phyloP scores from a whole-genome alignment of 2,888 invertebrate species.

The Acleris literana region DNA sequence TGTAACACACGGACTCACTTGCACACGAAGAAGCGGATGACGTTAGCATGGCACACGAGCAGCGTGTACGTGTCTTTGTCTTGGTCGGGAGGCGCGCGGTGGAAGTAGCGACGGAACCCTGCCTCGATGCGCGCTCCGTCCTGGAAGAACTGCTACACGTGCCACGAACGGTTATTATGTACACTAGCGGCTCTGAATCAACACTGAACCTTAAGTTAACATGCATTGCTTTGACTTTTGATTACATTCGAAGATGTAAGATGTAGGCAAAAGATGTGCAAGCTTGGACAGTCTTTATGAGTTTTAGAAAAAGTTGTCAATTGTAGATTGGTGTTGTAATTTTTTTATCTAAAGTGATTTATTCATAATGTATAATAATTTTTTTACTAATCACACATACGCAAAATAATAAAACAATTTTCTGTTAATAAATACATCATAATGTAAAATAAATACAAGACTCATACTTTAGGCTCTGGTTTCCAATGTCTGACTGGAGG shows the following conservation, averaged over 20 bases:
- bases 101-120: constrained; percentile 96
- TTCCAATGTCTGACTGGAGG: constrained; percentile 95
- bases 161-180: not conserved
- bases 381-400: too few species aligned
- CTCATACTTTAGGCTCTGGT: constrained; percentile 86
- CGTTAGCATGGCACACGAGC: constrained; percentile 98
- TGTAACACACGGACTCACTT: constrained; percentile 79
- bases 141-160: constrained; percentile 92
- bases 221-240: too few species aligned
- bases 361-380: too few species aligned
- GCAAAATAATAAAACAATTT: too few species aligned
- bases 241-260: too few species aligned
- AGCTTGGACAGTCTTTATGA: too few species aligned
- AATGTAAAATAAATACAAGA: constrained; percentile 23
- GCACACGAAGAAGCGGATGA: constrained; percentile 97
- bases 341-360: too few species aligned
- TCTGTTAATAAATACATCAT: not conserved
- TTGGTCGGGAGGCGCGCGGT: constrained; percentile 93
- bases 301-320: too few species aligned
- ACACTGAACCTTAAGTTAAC: too few species aligned
- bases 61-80: constrained; percentile 93
- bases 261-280: too few species aligned
- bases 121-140: constrained; percentile 98
- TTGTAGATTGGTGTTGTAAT: too few species aligned
- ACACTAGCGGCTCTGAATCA: not conserved